Percentiles rank a stretch among this genome's conserved stretches.
phyloP scores from a whole-genome alignment of 2,797 vertebrate species.

The Sebastes diaconus region DNA sequence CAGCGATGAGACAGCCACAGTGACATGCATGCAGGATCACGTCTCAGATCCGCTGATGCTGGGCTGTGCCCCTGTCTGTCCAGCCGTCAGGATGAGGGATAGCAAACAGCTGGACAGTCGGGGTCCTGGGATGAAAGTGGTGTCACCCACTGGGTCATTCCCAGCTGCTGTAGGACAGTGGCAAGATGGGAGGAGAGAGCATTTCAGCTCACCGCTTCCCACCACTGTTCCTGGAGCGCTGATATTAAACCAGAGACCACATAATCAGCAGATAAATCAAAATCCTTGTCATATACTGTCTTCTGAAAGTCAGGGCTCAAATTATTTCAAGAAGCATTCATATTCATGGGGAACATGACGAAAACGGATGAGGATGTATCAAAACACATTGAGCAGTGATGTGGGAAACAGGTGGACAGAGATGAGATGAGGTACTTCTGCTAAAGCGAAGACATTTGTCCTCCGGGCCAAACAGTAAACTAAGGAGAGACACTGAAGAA shows the following conservation, averaged over 20 bases:
- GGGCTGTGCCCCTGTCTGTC: constrained; percentile 50
- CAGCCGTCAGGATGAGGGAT: constrained; percentile 81
- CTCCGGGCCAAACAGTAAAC: constrained; percentile 65
- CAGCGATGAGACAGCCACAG: constrained; percentile 10
- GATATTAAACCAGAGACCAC: constrained; percentile 8
- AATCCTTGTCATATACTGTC: not conserved
- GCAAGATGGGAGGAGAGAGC: constrained; percentile 32
- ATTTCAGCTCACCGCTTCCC: constrained; percentile 40
- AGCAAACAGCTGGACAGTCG: constrained; percentile 81
- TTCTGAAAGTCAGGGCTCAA: not conserved
- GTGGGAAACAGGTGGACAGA: constrained; percentile 44
- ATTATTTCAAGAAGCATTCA: not conserved
- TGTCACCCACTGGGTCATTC: constrained; percentile 59
- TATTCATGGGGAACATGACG: not conserved
- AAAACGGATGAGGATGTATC: not conserved
- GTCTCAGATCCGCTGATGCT: constrained; percentile 38
- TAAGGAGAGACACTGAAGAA: constrained; percentile 72
- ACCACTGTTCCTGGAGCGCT: constrained; percentile 24
- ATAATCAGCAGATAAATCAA: constrained; percentile 16
- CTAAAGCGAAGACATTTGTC: constrained; percentile 57
- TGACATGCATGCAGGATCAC: constrained; percentile 58
- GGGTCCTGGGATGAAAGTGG: constrained; percentile 65
- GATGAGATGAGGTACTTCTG: constrained; percentile 8
- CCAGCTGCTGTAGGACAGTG: constrained; percentile 77
- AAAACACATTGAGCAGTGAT: constrained; percentile 6